These are phyloP conservation scores for Megalurothrips usitatus DNA, from an alignment of 2,888 invertebrate species.

Conservation along the genomic window DNA sequence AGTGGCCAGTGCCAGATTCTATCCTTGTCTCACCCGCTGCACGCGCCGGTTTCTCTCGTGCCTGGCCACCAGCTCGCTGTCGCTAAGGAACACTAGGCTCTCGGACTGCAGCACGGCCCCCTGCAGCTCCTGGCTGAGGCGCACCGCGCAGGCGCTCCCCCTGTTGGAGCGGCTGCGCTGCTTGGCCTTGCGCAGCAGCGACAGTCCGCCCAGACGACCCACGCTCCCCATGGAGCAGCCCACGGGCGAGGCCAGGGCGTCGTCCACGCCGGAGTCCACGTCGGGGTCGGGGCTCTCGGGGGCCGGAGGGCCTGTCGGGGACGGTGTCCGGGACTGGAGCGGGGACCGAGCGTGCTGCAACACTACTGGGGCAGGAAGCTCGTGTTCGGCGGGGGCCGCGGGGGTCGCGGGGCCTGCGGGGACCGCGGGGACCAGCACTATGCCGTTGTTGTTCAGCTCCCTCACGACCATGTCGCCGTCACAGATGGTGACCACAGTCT, in stretches of 20 bases:
- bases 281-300: not conserved
- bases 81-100: slow-evolving; percentile 9
- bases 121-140: slow-evolving; percentile 15
- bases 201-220: not conserved
- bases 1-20: not conserved
- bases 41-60: slow-evolving; percentile 5
- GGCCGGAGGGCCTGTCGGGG: not conserved
- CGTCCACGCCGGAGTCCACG: not conserved
- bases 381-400: not conserved
- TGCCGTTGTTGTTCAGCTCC: slow-evolving; percentile 13
- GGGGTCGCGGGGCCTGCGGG: not conserved
- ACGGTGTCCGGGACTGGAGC: not conserved
- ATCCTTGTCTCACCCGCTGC: slow-evolving; percentile 11
- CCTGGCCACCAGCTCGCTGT: slow-evolving; percentile 17
- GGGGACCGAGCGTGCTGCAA: not conserved
- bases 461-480: slow-evolving; percentile 9
- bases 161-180: not conserved
- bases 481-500: slow-evolving; percentile 8
- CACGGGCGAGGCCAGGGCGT: not conserved
- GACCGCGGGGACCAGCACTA: not conserved
- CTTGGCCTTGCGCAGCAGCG: slow-evolving; percentile 8
- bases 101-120: slow-evolving; percentile 15
- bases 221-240: slow-evolving; percentile 21
- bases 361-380: not conserved
- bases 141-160: not conserved